A percentile compares a stretch with the other conserved stretches of the same genome.
Conservation (phyloP, 2,113 vertebrate genomes). For the Lasiurus borealis region DNA sequence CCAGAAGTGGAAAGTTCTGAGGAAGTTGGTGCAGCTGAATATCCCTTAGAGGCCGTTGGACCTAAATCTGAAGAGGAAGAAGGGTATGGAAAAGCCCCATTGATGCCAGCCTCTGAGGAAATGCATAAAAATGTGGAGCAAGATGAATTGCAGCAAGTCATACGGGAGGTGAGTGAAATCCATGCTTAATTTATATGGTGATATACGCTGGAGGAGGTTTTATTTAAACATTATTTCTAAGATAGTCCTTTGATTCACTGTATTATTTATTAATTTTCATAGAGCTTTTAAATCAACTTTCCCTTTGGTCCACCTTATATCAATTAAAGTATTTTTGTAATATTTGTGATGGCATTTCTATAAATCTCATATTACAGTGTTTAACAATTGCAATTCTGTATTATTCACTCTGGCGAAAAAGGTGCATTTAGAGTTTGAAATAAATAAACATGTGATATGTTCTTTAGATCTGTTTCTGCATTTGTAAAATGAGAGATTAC, state of each 20-base stretch:
- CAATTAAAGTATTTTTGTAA: not conserved
- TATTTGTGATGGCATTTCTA: constrained; percentile 13
- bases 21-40: constrained; percentile 75
- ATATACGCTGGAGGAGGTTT: not conserved
- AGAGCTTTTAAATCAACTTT: constrained; percentile 40
- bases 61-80: constrained; percentile 78
- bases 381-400: not conserved
- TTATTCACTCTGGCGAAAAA: not conserved
- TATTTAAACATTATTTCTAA: not conserved
- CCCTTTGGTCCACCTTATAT: not conserved
- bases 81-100: constrained; percentile 76
- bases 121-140: constrained; percentile 85
- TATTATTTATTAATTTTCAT: constrained; percentile 30
- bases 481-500: not conserved
- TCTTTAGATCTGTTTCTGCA: not conserved
- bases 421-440: not conserved
- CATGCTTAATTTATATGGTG: not conserved
- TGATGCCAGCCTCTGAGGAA: constrained; percentile 76
- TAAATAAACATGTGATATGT: not conserved
- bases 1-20: constrained; percentile 80
- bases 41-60: constrained; percentile 10
- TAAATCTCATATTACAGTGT: not conserved
- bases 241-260: not conserved
- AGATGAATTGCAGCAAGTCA: constrained; percentile 92
- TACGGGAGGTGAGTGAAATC: constrained; percentile 91